A percentile compares a stretch with the other conserved stretches of the same genome.
These are phyloP conservation scores for Erebia aethiops DNA, from an alignment of 2,888 invertebrate species.

Conservation along the genomic window DNA sequence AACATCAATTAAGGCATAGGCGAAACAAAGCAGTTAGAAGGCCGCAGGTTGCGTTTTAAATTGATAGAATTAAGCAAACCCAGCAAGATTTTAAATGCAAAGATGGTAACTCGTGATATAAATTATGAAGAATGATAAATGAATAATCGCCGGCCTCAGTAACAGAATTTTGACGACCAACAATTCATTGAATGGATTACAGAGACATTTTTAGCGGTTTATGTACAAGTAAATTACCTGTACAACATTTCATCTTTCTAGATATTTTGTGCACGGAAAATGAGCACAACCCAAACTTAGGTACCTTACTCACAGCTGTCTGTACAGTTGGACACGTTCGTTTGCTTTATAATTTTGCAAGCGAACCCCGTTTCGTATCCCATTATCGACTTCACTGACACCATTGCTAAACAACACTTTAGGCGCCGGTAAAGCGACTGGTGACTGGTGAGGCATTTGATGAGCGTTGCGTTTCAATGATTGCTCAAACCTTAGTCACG, in stretches of 20 bases:
- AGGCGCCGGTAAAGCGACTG: slow-evolving; percentile 41
- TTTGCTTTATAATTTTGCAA: slow-evolving; percentile 39
- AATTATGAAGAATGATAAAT: too few relatives aligned
- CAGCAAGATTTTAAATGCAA: too few relatives aligned
- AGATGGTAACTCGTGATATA: too few relatives aligned
- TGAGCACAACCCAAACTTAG: slow-evolving; percentile 15
- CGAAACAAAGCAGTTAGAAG: too few relatives aligned
- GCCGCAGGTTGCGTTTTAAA: too few relatives aligned
- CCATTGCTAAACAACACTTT: slow-evolving; percentile 49
- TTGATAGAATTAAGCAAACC: too few relatives aligned
- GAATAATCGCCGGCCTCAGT: too few relatives aligned
- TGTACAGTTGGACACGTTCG: slow-evolving; percentile 39
- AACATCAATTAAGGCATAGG: too few relatives aligned
- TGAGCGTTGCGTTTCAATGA: slow-evolving; percentile 66
- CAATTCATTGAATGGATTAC: too few relatives aligned
- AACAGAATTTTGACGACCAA: too few relatives aligned
- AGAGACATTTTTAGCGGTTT: too few relatives aligned
- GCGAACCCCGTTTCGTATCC: slow-evolving; percentile 34
- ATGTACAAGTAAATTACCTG: neutral
- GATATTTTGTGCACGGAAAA: slow-evolving; percentile 15
- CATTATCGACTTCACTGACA: slow-evolving; percentile 42
- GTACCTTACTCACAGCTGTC: slow-evolving; percentile 27
- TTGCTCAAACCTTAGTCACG: slow-evolving; percentile 76
- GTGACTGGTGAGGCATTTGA: slow-evolving; percentile 49
- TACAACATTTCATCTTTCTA: neutral